Percentiles rank a stretch among this genome's conserved stretches.
Conservation (phyloP, 2,113 vertebrate genomes). For the Columbina picui region DNA sequence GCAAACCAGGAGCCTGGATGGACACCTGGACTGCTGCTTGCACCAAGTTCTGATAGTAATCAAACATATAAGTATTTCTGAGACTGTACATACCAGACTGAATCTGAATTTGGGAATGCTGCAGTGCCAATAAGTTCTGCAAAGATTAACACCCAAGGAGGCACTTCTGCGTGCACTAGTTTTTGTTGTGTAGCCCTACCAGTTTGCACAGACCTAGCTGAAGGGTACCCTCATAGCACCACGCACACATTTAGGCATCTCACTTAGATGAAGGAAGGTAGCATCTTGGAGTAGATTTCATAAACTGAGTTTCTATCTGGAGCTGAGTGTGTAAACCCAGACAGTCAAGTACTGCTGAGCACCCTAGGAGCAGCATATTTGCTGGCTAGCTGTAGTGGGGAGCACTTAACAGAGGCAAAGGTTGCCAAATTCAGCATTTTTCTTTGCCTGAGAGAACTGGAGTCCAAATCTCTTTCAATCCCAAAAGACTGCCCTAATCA, state of each 20-base stretch:
- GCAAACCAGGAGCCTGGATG: background rate
- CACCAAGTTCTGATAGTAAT: background rate
- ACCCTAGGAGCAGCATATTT: background rate
- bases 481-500: background rate
- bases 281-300: background rate
- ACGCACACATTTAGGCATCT: no score
- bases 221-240: background rate
- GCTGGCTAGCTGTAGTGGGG: background rate
- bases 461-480: background rate
- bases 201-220: background rate
- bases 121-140: background rate
- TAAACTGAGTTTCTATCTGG: background rate
- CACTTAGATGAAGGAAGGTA: background rate
- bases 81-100: background rate
- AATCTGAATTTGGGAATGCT: background rate
- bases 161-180: accelerated
- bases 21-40: background rate
- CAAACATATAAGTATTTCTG: background rate
- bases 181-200: background rate
- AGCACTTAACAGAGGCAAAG: background rate
- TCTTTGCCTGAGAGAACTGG: background rate
- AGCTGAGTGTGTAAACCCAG: background rate
- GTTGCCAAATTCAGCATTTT: background rate
- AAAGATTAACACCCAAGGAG: background rate
- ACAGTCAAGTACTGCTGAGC: background rate